Evolutionary conservation across 1,140 invertebrate genomes (phyloP).

Genomic region (Drosophila serrata): DNA sequence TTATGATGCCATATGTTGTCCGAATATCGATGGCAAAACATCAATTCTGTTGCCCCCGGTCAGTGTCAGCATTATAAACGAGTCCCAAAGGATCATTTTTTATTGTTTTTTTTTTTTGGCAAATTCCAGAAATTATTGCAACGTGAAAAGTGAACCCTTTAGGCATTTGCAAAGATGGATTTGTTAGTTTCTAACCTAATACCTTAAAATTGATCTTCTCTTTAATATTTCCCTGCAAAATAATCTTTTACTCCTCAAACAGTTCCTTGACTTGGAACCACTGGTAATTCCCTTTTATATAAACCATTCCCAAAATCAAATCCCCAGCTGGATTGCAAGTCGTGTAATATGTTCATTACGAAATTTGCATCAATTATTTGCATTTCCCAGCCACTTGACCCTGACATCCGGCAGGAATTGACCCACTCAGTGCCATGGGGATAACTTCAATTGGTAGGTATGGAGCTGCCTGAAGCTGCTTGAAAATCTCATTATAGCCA

Average conservation of each 20-base stretch:
- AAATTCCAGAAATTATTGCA: constrained; percentile 22
- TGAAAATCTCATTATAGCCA: constrained; percentile 58
- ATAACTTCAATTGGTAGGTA: constrained; percentile 39
- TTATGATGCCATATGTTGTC: constrained; percentile 43
- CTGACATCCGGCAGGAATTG: constrained; percentile 40
- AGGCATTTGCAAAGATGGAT: not conserved
- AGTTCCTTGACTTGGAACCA: not conserved
- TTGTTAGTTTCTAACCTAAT: not conserved
- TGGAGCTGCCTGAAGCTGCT: constrained; percentile 13
- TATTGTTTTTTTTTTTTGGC: constrained; percentile 1
- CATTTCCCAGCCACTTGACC: constrained; percentile 57
- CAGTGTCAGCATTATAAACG: constrained; percentile 28
- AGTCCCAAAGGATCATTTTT: constrained; percentile 17
- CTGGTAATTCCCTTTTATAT: not conserved
- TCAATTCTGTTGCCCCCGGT: not conserved
- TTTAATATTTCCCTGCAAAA: no score
- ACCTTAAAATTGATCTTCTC: not conserved
- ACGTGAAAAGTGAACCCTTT: constrained; percentile 3
- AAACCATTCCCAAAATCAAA: not conserved
- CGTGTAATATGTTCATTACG: constrained; percentile 49
- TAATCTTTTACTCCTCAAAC: not conserved
- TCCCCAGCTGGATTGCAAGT: not conserved
- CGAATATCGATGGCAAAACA: constrained; percentile 32
- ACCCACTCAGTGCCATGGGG: constrained; percentile 6
- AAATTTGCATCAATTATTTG: constrained; percentile 63